These are phyloP conservation scores for Orthonevra nobilis DNA, from an alignment of 2,888 invertebrate species.

Conservation along the genomic window DNA sequence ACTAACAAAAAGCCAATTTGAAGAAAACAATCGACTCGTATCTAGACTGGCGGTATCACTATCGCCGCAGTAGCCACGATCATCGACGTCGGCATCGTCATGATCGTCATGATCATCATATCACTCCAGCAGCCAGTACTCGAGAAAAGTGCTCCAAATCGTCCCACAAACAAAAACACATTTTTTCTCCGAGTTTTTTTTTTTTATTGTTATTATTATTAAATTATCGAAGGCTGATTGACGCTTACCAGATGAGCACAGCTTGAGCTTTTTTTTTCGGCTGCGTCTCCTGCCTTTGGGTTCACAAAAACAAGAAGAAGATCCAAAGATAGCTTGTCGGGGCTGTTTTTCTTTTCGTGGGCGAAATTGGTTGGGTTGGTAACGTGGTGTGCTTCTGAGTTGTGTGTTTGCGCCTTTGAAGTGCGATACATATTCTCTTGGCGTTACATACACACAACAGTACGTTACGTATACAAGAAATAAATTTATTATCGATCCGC, in stretches of 20 bases:
- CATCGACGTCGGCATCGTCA: constrained; percentile 1
- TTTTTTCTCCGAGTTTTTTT: not conserved
- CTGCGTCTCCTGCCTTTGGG: not conserved
- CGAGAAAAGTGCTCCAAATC: constrained; percentile 62
- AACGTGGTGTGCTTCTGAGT: not conserved
- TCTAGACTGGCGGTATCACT: too few species aligned
- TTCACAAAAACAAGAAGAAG: not conserved
- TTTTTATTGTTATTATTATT: constrained; percentile 61
- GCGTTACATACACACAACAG: constrained; percentile 32
- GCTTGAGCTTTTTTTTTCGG: constrained; percentile 67
- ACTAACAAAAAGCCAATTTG: too few species aligned
- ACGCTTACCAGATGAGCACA: constrained; percentile 70
- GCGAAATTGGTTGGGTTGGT: constrained; percentile 25
- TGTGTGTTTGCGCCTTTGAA: constrained; percentile 52
- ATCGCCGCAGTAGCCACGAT: constrained; percentile 1
- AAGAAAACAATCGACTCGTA: too few species aligned
- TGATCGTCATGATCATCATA: constrained; percentile 27
- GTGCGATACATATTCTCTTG: constrained; percentile 63
- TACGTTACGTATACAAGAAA: constrained; percentile 50
- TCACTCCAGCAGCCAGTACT: constrained; percentile 52
- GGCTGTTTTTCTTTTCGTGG: constrained; percentile 55
- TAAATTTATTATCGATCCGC: constrained; percentile 64
- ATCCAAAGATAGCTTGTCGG: constrained; percentile 40
- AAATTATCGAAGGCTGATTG: constrained; percentile 70
- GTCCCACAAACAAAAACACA: constrained; percentile 67